A percentile compares a stretch with the other conserved stretches of the same genome.
Evolutionary conservation across 2,113 vertebrate genomes (phyloP).

Genomic region (Ammodytes dubius): DNA sequence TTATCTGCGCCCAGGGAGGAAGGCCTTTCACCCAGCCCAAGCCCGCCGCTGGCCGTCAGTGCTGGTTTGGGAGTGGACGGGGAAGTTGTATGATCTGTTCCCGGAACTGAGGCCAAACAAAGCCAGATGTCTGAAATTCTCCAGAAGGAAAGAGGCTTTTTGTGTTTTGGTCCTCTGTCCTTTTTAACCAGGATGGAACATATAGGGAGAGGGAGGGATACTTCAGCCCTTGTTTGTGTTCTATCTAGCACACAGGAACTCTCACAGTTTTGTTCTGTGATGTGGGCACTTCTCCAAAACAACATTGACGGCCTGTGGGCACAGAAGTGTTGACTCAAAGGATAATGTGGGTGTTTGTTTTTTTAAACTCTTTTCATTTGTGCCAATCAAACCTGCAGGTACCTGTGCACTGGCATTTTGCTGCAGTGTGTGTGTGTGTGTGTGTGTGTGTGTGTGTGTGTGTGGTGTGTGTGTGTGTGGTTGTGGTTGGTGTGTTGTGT

Average conservation of each 20-base stretch:
- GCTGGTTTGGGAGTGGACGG: constrained; percentile 35
- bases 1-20: constrained; percentile 64
- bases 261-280: background rate
- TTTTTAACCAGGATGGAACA: constrained; percentile 25
- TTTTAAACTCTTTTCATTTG: background rate
- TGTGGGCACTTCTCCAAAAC: background rate
- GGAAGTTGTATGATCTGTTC: constrained; percentile 57
- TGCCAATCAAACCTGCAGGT: background rate
- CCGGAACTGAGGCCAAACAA: constrained; percentile 69
- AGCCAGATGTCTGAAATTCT: constrained; percentile 81
- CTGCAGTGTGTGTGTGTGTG: no score
- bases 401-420: background rate
- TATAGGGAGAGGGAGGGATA: constrained; percentile 9
- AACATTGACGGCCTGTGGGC: background rate
- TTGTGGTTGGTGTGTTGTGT: no score
- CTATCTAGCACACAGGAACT: background rate
- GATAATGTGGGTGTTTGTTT: constrained; percentile 4
- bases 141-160: constrained; percentile 36
- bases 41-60: background rate
- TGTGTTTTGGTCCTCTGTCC: constrained; percentile 33
- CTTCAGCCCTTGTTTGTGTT: constrained; percentile 34
- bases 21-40: constrained; percentile 36
- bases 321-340: constrained; percentile 9
- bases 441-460: no score
- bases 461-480: no score